Base-by-base conservation (phyloP, 2,797 vertebrate genomes). In the Enteromius anoplus region DNA sequence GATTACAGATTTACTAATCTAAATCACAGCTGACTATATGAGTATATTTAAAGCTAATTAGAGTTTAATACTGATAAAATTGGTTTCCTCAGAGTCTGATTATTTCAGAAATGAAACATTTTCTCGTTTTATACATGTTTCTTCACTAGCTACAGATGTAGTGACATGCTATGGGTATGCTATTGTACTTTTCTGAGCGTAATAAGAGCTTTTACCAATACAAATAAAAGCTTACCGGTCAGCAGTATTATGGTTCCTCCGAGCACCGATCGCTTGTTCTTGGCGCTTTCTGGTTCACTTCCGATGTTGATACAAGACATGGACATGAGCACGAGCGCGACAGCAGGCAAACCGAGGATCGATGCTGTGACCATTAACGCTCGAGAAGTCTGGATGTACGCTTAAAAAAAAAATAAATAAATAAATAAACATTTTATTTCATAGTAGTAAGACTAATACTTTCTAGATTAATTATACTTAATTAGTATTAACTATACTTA, bases 271-370 rank as follows among this genome's bases (percentile, higher is more conserved):
- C 96, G 94, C 58, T 95, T 95, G 92, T 97, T 96, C 89, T 98
- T 99, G 91, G 96, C 95, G 5, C 94, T 94, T 11, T 96, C 95
- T 0, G 95, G 92, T 87, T 98, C 98, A 0, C 93, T 94, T 65
- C 96, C 97, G 84, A 98, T 94, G 32, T 92, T 96, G 92, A 99
- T 98, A 89, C 96, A 99, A 68, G 97, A 97, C 92, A 98, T 93
- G 68, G 98, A 96, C 0, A 96, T 96, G 32, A 99, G 93, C 83
- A 97, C 89, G 71, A 98, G 91, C 55, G 93, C 93, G 77, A 97
- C 92, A 0, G 96, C 97, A 0, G 97, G 97, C 21, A 99, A 93
- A 4, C 97, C 97, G 87, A 99, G 92, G 64, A 99, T 96, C 0
- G 96, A 97, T 14, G 94, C 96, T 0, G 95, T 94, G 11, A 98